Percentiles rank a stretch among this genome's conserved stretches.
Evolutionary conservation across 2,797 vertebrate genomes (phyloP).

Genomic region (Eulemur coronatus): DNA sequence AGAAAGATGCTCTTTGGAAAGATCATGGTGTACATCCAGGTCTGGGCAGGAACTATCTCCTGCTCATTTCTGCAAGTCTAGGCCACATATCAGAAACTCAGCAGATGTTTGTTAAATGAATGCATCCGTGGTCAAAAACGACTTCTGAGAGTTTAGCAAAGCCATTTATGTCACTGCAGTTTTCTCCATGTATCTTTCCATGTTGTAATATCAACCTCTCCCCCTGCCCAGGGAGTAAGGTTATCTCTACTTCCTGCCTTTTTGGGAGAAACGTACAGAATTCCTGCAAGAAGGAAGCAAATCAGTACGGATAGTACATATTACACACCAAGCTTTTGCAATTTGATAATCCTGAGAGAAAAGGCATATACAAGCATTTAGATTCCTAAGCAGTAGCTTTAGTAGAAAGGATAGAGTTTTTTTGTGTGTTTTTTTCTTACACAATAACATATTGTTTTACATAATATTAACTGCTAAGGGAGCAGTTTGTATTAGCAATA

Average conservation of each 20-base stretch:
- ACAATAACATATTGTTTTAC: background rate
- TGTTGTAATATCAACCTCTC: too few relatives aligned
- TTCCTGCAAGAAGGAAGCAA: background rate
- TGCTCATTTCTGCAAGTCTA: background rate
- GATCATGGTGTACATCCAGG: too few relatives aligned
- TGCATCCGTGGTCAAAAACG: background rate
- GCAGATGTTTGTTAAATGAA: background rate
- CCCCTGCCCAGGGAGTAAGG: too few relatives aligned
- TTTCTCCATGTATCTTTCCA: background rate
- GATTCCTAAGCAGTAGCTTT: background rate
- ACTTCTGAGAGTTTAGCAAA: background rate
- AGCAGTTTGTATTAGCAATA: background rate
- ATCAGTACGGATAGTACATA: rapidly evolving
- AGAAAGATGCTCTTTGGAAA: background rate
- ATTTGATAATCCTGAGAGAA: background rate
- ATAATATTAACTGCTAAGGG: too few relatives aligned
- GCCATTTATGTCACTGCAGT: too few relatives aligned
- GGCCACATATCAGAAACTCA: background rate
- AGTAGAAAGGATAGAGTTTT: background rate
- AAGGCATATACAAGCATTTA: rapidly evolving
- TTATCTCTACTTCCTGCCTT: background rate
- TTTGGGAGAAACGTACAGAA: background rate
- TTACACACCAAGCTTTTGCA: rapidly evolving
- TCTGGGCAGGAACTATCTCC: background rate
- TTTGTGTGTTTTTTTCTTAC: background rate